Conservation (phyloP, 2,888 invertebrate species). For the Pegoplata infirma region DNA sequence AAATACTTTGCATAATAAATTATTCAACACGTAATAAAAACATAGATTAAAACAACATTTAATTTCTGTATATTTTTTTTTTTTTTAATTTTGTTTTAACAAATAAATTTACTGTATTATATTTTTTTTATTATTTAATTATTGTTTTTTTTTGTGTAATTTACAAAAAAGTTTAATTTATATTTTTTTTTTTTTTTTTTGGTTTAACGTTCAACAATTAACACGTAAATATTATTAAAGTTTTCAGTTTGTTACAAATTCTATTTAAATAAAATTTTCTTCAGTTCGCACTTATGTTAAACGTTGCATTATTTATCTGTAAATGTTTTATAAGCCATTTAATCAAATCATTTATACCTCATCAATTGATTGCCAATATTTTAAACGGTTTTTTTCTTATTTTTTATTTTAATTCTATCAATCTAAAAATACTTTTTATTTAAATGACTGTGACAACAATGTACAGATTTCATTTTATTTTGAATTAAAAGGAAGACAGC, state of each 20-base stretch:
- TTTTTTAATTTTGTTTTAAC: conserved; percentile 12
- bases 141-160: conserved; percentile 15
- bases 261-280: conserved; percentile 51
- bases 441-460: conserved; percentile 30
- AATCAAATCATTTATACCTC: conserved; percentile 61
- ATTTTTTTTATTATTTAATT: conserved; percentile 20
- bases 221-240: conserved; percentile 49
- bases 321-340: conserved; percentile 54
- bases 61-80: conserved; percentile 19
- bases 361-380: conserved; percentile 55
- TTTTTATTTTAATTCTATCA: conserved; percentile 50
- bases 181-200: conserved; percentile 5
- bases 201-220: conserved; percentile 61
- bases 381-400: neutral
- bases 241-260: conserved; percentile 28
- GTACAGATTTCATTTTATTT: conserved; percentile 37
- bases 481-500: conserved; percentile 9
- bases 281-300: conserved; percentile 54
- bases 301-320: conserved; percentile 61
- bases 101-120: conserved; percentile 39
- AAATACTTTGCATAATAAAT: conserved; percentile 54
- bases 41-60: conserved; percentile 42
- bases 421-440: conserved; percentile 39
- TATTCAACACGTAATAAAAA: conserved; percentile 35
- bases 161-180: conserved; percentile 25